phyloP scores from a whole-genome alignment of 2,113 vertebrate species.

The Tychaedon coryphoeus region DNA sequence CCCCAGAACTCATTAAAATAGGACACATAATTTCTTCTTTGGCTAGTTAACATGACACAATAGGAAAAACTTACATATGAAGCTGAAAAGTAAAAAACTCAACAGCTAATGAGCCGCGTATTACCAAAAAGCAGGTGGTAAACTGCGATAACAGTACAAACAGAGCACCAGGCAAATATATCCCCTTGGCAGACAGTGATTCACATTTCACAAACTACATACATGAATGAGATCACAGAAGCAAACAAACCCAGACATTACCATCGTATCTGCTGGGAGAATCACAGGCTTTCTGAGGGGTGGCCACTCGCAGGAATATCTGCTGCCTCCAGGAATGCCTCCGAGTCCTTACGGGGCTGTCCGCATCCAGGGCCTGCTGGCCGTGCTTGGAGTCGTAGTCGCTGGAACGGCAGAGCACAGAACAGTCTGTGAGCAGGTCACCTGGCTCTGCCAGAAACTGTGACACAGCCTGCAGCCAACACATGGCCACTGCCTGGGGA shows the following conservation, averaged over 20 bases:
- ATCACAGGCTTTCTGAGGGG: constrained; percentile 90
- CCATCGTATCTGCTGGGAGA: constrained; percentile 79
- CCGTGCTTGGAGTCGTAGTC: constrained; percentile 81
- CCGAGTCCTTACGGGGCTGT: constrained; percentile 81
- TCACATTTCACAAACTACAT: neutral
- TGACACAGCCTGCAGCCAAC: neutral
- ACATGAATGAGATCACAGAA: neutral
- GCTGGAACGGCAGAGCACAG: constrained; percentile 65
- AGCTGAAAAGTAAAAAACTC: neutral
- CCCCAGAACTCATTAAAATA: neutral
- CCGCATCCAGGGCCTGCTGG: constrained; percentile 34
- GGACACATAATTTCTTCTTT: neutral
- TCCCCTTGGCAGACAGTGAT: neutral
- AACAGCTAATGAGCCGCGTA: neutral
- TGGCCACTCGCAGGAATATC: constrained; percentile 97
- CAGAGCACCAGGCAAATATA: neutral
- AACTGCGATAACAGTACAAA: neutral
- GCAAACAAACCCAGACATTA: constrained; percentile 8
- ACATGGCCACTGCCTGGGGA: neutral
- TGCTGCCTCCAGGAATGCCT: constrained; percentile 97
- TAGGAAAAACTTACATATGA: neutral
- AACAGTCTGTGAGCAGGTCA: neutral
- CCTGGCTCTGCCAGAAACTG: neutral
- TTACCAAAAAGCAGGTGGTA: neutral
- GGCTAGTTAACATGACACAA: neutral